Conservation (phyloP, 2,113 vertebrate species). For the Neogobius melanostomus region DNA sequence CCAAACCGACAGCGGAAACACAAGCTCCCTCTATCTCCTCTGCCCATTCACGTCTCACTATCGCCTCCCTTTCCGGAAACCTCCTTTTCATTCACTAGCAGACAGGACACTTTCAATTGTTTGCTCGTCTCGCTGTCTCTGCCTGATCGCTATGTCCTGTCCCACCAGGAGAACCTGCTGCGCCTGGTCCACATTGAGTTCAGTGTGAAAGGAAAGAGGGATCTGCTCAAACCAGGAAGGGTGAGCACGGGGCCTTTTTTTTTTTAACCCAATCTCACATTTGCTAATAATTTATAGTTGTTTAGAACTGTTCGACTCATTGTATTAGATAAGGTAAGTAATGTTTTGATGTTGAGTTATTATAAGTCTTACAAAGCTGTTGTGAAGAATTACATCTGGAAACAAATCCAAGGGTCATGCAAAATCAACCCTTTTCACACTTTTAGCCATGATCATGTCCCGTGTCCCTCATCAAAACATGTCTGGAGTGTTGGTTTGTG, state of each 20-base stretch:
- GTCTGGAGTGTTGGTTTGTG: too few species aligned
- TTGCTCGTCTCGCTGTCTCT: constrained; percentile 34
- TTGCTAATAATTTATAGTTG: too few species aligned
- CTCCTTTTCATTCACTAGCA: constrained; percentile 60
- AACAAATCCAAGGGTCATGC: too few species aligned
- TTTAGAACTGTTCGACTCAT: too few species aligned
- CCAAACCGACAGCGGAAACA: constrained; percentile 53
- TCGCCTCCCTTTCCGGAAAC: constrained; percentile 52
- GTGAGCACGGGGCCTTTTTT: constrained; percentile 75
- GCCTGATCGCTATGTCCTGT: constrained; percentile 40
- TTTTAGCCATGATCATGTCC: too few species aligned
- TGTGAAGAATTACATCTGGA: too few species aligned
- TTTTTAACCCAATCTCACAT: too few species aligned
- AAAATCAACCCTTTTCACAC: too few species aligned
- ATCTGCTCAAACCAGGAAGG: constrained; percentile 91
- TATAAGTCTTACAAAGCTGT: too few species aligned
- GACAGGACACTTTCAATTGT: constrained; percentile 48
- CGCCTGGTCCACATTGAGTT: constrained; percentile 95
- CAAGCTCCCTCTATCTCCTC: constrained; percentile 56
- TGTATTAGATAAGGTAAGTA: too few species aligned
- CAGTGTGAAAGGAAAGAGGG: constrained; percentile 87
- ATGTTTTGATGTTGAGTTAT: too few species aligned
- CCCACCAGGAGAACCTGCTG: constrained; percentile 89
- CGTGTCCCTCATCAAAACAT: too few species aligned
- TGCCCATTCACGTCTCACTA: constrained; percentile 53